These are phyloP conservation scores for Enhydra lutris DNA, from an alignment of 2,113 vertebrate species.

Conservation along the genomic window DNA sequence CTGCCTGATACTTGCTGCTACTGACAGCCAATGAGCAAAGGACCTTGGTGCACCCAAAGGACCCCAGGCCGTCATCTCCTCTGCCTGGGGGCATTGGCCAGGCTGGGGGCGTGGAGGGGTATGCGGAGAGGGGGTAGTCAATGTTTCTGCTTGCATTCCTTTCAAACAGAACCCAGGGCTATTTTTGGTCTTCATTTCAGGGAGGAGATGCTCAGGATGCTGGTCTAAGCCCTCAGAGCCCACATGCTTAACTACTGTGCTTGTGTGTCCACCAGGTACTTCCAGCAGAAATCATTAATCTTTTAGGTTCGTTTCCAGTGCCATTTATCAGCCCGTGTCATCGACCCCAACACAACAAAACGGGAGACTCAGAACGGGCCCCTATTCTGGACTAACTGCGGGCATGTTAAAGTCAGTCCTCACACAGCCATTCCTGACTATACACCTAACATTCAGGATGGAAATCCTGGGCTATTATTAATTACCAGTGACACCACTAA, in stretches of 20 bases:
- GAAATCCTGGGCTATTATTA: constrained; percentile 42
- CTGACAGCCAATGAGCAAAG: constrained; percentile 6
- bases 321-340: constrained; percentile 5
- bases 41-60: neutral
- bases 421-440: constrained; percentile 26
- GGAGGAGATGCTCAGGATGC: neutral
- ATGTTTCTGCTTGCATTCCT: neutral
- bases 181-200: constrained; percentile 27
- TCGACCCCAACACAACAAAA: constrained; percentile 8
- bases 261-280: neutral
- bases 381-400: neutral
- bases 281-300: constrained; percentile 4
- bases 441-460: neutral
- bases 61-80: neutral
- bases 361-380: neutral
- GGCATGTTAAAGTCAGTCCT: neutral
- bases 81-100: neutral
- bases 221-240: neutral
- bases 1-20: neutral
- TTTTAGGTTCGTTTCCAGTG: neutral
- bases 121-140: neutral
- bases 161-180: constrained; percentile 1
- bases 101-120: neutral
- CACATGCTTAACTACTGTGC: constrained; percentile 9
- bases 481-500: constrained; percentile 62